A percentile compares a stretch with the other conserved stretches of the same genome.
Evolutionary conservation across 2,888 invertebrate genomes (phyloP).

Genomic region (Blastobasis adustella): DNA sequence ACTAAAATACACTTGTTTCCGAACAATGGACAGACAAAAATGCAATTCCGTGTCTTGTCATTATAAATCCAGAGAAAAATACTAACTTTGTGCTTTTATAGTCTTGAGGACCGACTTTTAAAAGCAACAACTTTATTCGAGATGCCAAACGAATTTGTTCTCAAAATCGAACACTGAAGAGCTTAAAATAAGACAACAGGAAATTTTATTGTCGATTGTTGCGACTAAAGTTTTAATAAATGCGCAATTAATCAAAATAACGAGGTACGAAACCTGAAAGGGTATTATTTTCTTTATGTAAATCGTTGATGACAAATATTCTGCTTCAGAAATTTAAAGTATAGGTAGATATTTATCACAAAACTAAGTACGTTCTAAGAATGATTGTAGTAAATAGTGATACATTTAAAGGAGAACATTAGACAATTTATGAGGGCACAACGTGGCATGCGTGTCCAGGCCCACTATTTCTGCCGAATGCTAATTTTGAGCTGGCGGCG

Average conservation of each 20-base stretch:
- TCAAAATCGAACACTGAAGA: background rate
- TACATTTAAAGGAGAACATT: background rate
- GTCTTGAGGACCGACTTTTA: conserved; percentile 9
- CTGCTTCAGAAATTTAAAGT: too few relatives aligned
- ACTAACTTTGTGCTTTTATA: conserved; percentile 52
- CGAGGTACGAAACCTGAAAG: conserved; percentile 25
- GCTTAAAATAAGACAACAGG: background rate
- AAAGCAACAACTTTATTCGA: background rate
- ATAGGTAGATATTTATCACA: too few relatives aligned
- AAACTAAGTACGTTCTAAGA: too few relatives aligned
- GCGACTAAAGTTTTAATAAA: conserved; percentile 47
- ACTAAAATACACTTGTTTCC: conserved; percentile 37
- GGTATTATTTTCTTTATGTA: conserved; percentile 6
- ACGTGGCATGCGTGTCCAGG: conserved; percentile 5
- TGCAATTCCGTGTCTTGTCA: conserved; percentile 61
- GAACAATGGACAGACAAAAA: conserved; percentile 50
- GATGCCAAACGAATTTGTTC: background rate
- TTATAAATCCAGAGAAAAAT: conserved; percentile 59
- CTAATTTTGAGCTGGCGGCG: conserved; percentile 10
- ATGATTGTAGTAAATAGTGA: background rate
- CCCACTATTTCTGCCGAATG: conserved; percentile 6
- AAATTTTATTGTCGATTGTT: conserved; percentile 9
- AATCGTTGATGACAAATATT: background rate
- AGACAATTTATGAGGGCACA: background rate
- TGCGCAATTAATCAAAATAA: conserved; percentile 42